Evolutionary conservation across 2,797 vertebrate genomes (phyloP).

Genomic region (Sciurus carolinensis): DNA sequence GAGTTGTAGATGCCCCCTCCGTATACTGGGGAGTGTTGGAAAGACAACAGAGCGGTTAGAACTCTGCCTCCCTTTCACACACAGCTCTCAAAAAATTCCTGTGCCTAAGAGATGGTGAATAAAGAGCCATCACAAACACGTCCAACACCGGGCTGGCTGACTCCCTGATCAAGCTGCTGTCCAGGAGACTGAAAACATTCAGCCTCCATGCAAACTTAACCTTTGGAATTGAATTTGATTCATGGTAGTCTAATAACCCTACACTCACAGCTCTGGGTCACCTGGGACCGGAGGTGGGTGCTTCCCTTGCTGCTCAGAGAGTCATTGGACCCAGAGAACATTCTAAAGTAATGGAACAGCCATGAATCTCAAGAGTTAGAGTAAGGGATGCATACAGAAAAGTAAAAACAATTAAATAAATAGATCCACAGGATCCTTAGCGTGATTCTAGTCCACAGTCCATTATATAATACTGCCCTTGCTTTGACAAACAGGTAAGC

Average conservation of each 20-base stretch:
- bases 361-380: constrained; percentile 2
- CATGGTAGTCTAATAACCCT: neutral
- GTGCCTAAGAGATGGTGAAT: constrained; percentile 49
- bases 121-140: constrained; percentile 74
- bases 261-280: neutral
- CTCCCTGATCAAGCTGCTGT: constrained; percentile 38
- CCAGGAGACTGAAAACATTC: constrained; percentile 18
- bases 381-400: neutral
- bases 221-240: constrained; percentile 60
- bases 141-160: constrained; percentile 30
- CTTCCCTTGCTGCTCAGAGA: neutral
- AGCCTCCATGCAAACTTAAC: constrained; percentile 58
- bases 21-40: constrained; percentile 36
- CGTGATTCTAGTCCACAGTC: neutral
- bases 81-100: constrained; percentile 70
- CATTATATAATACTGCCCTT: neutral
- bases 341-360: neutral
- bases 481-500: neutral
- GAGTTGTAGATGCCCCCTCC: constrained; percentile 79
- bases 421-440: constrained; percentile 24
- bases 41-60: constrained; percentile 55
- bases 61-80: neutral
- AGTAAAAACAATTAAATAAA: constrained; percentile 54
- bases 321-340: neutral
- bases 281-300: neutral